A percentile compares a stretch with the other conserved stretches of the same genome.
These are phyloP conservation scores for Agrypnia vestita DNA, from an alignment of 1,140 invertebrate species.

Conservation along the genomic window DNA sequence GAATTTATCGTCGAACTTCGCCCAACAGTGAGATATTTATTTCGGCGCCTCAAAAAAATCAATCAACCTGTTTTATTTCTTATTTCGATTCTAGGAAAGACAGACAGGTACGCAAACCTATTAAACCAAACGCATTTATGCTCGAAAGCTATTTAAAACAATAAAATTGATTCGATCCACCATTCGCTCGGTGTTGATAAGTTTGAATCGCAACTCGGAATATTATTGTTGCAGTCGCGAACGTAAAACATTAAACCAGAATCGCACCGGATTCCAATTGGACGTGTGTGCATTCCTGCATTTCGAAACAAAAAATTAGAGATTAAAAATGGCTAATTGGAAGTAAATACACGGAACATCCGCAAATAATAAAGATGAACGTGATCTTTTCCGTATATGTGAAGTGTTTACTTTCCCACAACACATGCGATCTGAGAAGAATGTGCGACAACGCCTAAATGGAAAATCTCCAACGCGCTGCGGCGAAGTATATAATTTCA, in stretches of 20 bases:
- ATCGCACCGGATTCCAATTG: conserved; percentile 8
- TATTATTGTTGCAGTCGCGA: conserved; percentile 20
- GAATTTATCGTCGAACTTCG: no score
- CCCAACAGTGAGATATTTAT: no score
- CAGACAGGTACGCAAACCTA: no score
- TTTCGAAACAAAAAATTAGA: background rate
- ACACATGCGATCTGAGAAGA: background rate
- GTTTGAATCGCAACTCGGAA: conserved; percentile 2
- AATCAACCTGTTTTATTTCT: no score
- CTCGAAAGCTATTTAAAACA: background rate
- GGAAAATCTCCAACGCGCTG: background rate
- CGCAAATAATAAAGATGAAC: background rate
- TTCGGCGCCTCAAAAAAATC: no score
- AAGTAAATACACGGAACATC: background rate
- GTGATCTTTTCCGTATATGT: background rate
- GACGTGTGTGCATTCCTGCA: background rate
- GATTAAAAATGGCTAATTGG: background rate
- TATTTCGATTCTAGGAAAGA: no score
- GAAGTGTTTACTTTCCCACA: conserved; percentile 5
- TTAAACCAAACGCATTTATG: no score
- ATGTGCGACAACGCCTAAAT: conserved; percentile 21
- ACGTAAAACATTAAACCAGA: background rate
- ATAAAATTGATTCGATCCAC: conserved; percentile 21
- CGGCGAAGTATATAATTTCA: no score
- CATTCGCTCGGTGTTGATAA: conserved; percentile 17